These are phyloP conservation scores for Drosophila nikananu DNA, from an alignment of 1,140 invertebrate species.

Conservation along the genomic window DNA sequence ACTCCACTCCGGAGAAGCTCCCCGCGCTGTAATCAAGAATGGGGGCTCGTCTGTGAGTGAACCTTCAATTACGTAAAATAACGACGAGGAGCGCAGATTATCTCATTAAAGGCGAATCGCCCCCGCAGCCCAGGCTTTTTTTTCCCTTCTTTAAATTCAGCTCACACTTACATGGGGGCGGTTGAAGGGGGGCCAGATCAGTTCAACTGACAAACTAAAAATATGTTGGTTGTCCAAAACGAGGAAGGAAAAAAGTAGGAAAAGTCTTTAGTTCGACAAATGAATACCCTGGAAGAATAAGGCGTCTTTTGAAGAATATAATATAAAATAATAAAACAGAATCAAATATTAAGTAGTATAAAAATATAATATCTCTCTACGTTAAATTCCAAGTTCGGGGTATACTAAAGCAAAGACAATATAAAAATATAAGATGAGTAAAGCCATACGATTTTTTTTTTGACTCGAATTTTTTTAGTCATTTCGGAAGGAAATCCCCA, in stretches of 20 bases:
- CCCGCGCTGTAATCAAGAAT: conserved; percentile 19
- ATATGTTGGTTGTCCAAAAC: conserved; percentile 19
- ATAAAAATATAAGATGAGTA: neutral
- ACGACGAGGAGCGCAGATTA: conserved; percentile 73
- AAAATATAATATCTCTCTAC: no score
- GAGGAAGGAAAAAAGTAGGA: neutral
- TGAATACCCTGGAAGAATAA: neutral
- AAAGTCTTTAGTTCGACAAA: neutral
- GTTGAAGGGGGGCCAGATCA: conserved; percentile 12
- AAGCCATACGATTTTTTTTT: neutral
- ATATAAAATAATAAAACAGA: no score
- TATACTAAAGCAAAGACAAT: neutral
- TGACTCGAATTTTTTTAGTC: no score
- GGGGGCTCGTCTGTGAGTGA: conserved; percentile 64
- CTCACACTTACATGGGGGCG: conserved; percentile 47
- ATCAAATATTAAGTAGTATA: no score
- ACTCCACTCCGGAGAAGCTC: neutral
- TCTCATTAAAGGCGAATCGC: conserved; percentile 75
- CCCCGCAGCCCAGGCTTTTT: neutral
- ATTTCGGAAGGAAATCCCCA: no score
- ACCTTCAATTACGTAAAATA: conserved; percentile 83
- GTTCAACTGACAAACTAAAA: conserved; percentile 58
- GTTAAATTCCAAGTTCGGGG: no score
- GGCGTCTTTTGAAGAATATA: neutral
- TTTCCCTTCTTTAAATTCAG: conserved; percentile 70